Conservation (phyloP, 2,113 vertebrate species). For the Bettongia penicillata region DNA sequence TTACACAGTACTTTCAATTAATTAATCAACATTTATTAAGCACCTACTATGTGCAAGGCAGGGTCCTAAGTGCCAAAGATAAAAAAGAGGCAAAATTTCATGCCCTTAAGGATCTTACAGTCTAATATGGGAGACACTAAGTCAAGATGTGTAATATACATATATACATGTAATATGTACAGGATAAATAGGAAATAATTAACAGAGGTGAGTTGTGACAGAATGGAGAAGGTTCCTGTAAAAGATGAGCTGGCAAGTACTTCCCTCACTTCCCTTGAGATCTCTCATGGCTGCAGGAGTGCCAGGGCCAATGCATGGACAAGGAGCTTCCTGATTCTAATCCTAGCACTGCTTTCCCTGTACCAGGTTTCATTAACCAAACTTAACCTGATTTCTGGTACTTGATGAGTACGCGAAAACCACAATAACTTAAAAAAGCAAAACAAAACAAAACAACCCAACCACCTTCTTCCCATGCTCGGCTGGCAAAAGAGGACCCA, state of each 20-base stretch:
- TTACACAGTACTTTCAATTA: background rate
- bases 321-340: background rate
- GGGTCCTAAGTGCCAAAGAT: background rate
- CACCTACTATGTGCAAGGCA: background rate
- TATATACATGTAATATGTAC: background rate
- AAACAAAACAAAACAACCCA: too few relatives aligned
- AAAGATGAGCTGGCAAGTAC: background rate
- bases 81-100: background rate
- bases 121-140: background rate
- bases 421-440: too few relatives aligned
- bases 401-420: background rate
- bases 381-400: constrained; percentile 7
- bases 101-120: background rate
- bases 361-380: constrained; percentile 16
- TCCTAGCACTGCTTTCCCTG: background rate
- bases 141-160: background rate
- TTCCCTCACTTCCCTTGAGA: background rate
- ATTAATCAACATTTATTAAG: background rate
- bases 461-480: constrained; percentile 37
- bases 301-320: background rate
- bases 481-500: constrained; percentile 11
- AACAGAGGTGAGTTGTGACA: background rate
- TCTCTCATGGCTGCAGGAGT: fast-evolving
- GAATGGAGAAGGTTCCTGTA: background rate
- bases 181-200: background rate